These are phyloP conservation scores for Oscheius myriophilus DNA, from an alignment of 2,888 invertebrate species.

Conservation along the genomic window DNA sequence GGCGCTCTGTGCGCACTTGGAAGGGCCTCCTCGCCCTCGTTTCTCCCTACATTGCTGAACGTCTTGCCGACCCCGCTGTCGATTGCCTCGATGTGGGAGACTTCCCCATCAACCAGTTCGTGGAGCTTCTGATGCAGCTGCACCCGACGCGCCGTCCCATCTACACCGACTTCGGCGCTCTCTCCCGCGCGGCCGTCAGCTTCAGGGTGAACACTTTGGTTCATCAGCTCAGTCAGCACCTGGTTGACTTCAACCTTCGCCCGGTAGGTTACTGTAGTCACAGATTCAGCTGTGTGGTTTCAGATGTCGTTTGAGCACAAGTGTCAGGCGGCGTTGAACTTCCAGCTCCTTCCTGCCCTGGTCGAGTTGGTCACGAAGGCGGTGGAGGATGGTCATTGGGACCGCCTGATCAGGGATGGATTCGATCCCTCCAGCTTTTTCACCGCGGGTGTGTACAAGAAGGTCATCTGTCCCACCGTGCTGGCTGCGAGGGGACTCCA, in stretches of 20 bases:
- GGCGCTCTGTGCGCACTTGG: slow-evolving; percentile 36
- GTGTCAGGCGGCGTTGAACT: slow-evolving; percentile 30
- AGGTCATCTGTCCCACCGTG: slow-evolving; percentile 52
- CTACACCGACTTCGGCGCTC: slow-evolving; percentile 46
- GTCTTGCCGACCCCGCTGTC: slow-evolving; percentile 32
- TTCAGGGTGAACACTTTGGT: slow-evolving; percentile 41
- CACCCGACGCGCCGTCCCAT: slow-evolving; percentile 56
- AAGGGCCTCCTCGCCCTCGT: slow-evolving; percentile 43
- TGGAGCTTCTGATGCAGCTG: slow-evolving; percentile 52
- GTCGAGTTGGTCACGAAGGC: slow-evolving; percentile 37
- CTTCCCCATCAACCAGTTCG: slow-evolving; percentile 38
- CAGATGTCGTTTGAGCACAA: slow-evolving; percentile 31
- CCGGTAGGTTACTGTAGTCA: slow-evolving; percentile 30
- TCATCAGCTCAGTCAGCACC: slow-evolving; percentile 38
- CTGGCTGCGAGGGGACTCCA: slow-evolving; percentile 22
- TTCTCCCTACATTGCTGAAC: slow-evolving; percentile 47
- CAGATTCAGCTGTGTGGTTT: background rate
- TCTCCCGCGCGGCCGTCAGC: slow-evolving; percentile 45
- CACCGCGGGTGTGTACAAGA: slow-evolving; percentile 41
- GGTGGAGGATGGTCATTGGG: slow-evolving; percentile 44
- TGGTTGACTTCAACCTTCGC: slow-evolving; percentile 44
- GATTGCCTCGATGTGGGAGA: slow-evolving; percentile 31
- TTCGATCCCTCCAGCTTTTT: slow-evolving; percentile 50
- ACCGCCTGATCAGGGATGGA: slow-evolving; percentile 44
- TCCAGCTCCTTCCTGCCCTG: slow-evolving; percentile 35